Percentiles rank a stretch among this genome's conserved stretches.
Conservation (phyloP, 2,797 vertebrate species). For the Leptoclinus maculatus region DNA sequence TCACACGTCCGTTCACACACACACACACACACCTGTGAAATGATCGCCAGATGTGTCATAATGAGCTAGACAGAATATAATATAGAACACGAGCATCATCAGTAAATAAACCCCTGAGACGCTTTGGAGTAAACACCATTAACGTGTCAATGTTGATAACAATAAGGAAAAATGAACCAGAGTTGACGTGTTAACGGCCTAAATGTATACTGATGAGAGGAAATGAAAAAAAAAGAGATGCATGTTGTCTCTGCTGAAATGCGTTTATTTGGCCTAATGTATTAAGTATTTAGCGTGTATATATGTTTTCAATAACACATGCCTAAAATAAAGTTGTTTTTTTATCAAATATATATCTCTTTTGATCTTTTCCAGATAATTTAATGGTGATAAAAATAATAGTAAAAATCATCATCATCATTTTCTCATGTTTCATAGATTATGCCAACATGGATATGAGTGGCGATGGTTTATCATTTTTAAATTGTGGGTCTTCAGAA, state of each 20-base stretch:
- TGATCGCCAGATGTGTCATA: slow-evolving; percentile 3
- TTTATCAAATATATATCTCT: background rate
- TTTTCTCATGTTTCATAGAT: background rate
- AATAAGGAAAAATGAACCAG: slow-evolving; percentile 2
- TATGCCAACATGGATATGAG: background rate
- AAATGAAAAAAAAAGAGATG: no score
- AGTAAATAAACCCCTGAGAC: slow-evolving; percentile 1
- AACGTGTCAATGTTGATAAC: slow-evolving; percentile 21
- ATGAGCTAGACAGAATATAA: background rate
- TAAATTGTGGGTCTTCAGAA: background rate
- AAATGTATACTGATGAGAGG: no score
- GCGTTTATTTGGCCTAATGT: no score
- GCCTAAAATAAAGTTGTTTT: no score
- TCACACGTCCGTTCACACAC: background rate
- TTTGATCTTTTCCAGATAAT: background rate
- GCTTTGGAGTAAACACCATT: slow-evolving; percentile 20
- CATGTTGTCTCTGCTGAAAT: no score
- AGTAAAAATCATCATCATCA: background rate
- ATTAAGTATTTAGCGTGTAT: no score
- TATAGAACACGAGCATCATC: background rate
- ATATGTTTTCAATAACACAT: background rate
- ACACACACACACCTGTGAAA: background rate
- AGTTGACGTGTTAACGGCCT: background rate
- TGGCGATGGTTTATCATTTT: background rate
- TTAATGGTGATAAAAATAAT: background rate